phyloP scores from a whole-genome alignment of 2,113 vertebrate genomes.

The Ammodytes marinus region DNA sequence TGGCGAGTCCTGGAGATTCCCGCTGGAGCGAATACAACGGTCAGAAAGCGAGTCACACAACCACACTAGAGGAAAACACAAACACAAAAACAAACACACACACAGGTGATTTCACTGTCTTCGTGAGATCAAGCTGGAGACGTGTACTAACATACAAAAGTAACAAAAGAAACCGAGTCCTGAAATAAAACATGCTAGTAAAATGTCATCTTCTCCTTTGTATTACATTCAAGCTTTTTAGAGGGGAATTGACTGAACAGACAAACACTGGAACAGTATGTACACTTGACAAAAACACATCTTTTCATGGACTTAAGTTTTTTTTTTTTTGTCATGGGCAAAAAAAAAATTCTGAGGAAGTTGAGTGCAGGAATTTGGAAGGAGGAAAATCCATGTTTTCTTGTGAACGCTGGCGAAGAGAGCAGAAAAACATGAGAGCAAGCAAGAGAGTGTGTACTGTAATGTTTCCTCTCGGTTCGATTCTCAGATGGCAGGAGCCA shows the following conservation, averaged over 20 bases:
- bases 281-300: conserved; percentile 65
- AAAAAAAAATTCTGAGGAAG: conserved; percentile 56
- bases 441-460: conserved; percentile 38
- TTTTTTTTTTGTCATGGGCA: conserved; percentile 25
- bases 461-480: conserved; percentile 72
- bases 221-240: conserved; percentile 55
- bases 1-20: conserved; percentile 73
- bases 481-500: conserved; percentile 75
- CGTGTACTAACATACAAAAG: conserved; percentile 39
- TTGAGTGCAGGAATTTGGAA: conserved; percentile 54
- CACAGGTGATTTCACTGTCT: conserved; percentile 25
- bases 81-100: conserved; percentile 30
- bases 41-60: conserved; percentile 65
- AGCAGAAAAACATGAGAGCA: conserved; percentile 66
- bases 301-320: conserved; percentile 51
- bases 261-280: conserved; percentile 59
- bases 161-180: conserved; percentile 39
- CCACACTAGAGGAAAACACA: conserved; percentile 52
- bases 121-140: conserved; percentile 39
- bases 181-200: conserved; percentile 51
- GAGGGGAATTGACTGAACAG: conserved; percentile 47
- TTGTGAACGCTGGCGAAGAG: conserved; percentile 61
- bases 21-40: conserved; percentile 73
- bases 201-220: conserved; percentile 49
- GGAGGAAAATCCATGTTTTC: conserved; percentile 59